phyloP scores from a whole-genome alignment of 2,888 invertebrate species.

The Cotesia congregata region DNA sequence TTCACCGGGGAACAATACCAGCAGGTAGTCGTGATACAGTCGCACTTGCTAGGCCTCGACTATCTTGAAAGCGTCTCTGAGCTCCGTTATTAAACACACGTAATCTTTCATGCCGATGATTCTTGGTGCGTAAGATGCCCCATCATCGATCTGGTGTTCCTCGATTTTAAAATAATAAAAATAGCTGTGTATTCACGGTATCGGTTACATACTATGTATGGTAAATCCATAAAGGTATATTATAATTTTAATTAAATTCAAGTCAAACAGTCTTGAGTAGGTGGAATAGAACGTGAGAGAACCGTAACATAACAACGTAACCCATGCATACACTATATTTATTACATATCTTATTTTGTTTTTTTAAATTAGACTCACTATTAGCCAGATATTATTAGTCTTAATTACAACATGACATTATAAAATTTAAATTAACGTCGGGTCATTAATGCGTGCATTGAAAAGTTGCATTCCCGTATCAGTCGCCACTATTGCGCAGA shows the following conservation, averaged over 20 bases:
- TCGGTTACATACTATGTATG: neutral
- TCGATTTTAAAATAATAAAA: neutral
- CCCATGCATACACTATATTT: neutral
- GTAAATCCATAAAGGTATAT: neutral
- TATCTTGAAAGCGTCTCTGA: neutral
- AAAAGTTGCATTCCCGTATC: conserved; percentile 28
- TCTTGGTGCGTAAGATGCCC: neutral
- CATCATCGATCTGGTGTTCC: neutral
- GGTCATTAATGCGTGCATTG: conserved; percentile 28
- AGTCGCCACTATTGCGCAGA: conserved; percentile 36
- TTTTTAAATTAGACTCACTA: neutral
- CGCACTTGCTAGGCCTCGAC: neutral
- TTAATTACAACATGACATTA: neutral
- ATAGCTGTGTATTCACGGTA: neutral
- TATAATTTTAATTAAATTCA: neutral
- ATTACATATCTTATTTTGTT: neutral
- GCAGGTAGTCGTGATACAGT: neutral
- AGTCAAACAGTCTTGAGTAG: neutral
- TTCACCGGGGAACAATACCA: neutral
- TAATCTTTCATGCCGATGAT: neutral
- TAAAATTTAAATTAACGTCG: conserved; percentile 1
- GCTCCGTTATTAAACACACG: neutral
- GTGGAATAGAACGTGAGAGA: neutral
- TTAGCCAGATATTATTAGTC: neutral
- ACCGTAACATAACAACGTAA: conserved; percentile 22